Percentiles rank a stretch among this genome's conserved stretches.
Conservation (phyloP, 2,113 vertebrate genomes). For the Myotis lucifugus region DNA sequence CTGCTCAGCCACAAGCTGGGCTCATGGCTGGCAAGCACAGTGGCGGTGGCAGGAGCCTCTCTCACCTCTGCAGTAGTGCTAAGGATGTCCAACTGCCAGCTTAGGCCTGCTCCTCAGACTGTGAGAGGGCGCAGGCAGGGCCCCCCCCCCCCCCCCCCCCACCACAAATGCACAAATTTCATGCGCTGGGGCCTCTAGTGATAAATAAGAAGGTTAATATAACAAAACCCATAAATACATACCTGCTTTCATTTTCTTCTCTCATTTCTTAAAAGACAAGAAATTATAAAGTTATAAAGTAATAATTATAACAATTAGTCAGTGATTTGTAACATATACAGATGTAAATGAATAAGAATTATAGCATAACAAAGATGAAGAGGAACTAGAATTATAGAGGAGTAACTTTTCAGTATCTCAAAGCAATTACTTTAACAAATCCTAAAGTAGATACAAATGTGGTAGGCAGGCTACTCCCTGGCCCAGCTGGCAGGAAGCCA, state of each 20-base stretch:
- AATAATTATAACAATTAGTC: not conserved
- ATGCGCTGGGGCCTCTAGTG: not conserved
- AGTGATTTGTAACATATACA: not conserved
- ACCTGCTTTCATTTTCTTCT: not conserved
- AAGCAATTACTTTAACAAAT: not conserved
- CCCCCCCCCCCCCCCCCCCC: fast-evolving
- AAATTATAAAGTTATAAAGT: not conserved
- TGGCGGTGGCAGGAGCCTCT: too few species aligned
- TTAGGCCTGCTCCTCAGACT: too few species aligned
- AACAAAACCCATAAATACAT: not conserved
- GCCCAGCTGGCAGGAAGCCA: too few species aligned
- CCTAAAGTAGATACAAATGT: not conserved
- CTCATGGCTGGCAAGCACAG: too few species aligned
- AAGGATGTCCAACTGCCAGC: too few species aligned
- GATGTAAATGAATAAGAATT: not conserved
- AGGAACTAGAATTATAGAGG: not conserved
- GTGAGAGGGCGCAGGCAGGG: too few species aligned
- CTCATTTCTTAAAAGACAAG: not conserved
- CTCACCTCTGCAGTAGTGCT: too few species aligned
- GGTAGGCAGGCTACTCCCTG: too few species aligned
- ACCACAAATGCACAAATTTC: too few species aligned
- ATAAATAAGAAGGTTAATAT: not conserved
- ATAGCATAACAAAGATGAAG: not conserved
- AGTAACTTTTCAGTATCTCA: not conserved
- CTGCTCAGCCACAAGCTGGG: too few species aligned